Conservation (phyloP, 1,140 invertebrate genomes). For the Drosophila ironensis region DNA sequence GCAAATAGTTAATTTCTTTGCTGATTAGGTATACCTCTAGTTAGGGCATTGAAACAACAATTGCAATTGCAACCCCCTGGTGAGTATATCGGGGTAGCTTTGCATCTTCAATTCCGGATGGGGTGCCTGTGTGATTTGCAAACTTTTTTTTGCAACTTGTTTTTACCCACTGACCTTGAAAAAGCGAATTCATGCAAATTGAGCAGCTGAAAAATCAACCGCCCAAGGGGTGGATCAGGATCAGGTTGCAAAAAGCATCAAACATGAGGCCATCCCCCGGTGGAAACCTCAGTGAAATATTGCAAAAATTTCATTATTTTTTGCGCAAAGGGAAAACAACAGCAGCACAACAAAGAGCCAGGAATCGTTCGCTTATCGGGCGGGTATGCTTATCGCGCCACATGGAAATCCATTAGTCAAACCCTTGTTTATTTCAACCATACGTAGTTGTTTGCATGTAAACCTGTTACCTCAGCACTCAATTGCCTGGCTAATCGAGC, state of each 20-base stretch:
- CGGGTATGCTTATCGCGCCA: constrained; percentile 47
- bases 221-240: constrained; percentile 41
- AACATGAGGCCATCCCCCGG: constrained; percentile 5
- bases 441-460: constrained; percentile 23
- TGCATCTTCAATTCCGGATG: neutral
- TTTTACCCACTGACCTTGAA: constrained; percentile 81
- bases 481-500: constrained; percentile 59
- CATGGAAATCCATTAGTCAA: constrained; percentile 57
- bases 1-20: neutral
- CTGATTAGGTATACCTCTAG: neutral
- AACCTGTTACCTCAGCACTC: constrained; percentile 46
- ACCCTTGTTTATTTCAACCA: constrained; percentile 12
- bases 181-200: constrained; percentile 72
- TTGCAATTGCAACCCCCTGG: constrained; percentile 51
- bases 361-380: constrained; percentile 37
- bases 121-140: constrained; percentile 30
- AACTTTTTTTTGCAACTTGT: constrained; percentile 67
- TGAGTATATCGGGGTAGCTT: constrained; percentile 47
- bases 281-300: constrained; percentile 33
- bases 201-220: constrained; percentile 58
- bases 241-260: constrained; percentile 45
- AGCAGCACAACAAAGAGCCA: constrained; percentile 1
- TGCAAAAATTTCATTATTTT: constrained; percentile 43
- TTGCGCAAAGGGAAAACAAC: constrained; percentile 14
- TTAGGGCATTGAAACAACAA: constrained; percentile 40